phyloP scores from a whole-genome alignment of 2,888 invertebrate genomes.

The Lumbricus terrestris region DNA sequence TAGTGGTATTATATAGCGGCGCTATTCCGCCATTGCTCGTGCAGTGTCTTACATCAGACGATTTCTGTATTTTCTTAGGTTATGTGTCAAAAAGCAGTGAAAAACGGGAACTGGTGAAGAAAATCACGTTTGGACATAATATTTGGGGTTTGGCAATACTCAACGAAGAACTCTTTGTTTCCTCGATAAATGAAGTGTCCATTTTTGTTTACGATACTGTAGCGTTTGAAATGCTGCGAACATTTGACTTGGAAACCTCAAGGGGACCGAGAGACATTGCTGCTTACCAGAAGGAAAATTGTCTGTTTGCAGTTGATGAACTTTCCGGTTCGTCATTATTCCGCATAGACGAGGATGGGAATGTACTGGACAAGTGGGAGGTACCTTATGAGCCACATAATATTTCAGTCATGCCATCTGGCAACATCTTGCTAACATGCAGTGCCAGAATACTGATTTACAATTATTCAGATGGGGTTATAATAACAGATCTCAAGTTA shows the following conservation, averaged over 20 bases:
- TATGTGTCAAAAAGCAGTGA: background rate
- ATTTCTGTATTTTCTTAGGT: too few relatives aligned
- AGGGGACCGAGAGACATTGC: background rate
- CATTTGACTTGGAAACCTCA: background rate
- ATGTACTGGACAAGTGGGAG: background rate
- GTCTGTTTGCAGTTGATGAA: background rate
- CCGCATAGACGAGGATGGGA: background rate
- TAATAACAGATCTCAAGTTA: background rate
- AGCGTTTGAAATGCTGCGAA: background rate
- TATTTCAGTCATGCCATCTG: background rate
- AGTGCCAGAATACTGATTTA: slow-evolving; percentile 10
- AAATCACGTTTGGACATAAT: background rate
- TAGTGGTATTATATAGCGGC: too few relatives aligned
- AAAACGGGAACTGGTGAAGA: background rate
- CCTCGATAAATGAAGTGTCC: background rate
- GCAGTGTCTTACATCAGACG: too few relatives aligned
- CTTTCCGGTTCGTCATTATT: background rate
- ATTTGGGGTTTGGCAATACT: slow-evolving; percentile 4
- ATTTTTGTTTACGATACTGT: background rate
- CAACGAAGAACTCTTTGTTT: background rate
- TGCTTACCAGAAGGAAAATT: background rate
- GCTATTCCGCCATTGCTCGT: too few relatives aligned
- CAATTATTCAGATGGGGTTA: background rate
- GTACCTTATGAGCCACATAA: background rate
- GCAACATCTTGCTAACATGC: background rate